Percentiles rank a stretch among this genome's conserved stretches.
Evolutionary conservation across 2,113 vertebrate genomes (phyloP).

Genomic region (Rhineura floridana): DNA sequence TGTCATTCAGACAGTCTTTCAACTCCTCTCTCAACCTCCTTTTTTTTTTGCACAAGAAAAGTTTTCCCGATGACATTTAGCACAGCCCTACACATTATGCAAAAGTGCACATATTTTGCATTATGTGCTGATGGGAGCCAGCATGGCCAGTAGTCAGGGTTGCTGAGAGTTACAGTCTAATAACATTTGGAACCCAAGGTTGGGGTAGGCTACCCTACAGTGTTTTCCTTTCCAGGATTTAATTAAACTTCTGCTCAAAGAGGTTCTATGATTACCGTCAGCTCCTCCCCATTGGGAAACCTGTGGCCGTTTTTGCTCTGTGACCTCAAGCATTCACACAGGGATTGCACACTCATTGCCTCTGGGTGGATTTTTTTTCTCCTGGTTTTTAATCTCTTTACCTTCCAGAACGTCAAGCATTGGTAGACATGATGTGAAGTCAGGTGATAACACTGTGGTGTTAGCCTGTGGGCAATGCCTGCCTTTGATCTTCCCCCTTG

Average conservation of each 20-base stretch:
- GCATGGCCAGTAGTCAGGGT: no score
- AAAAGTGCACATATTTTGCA: fast-evolving
- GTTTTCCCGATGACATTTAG: not conserved
- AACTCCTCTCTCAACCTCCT: not conserved
- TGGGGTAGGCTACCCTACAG: not conserved
- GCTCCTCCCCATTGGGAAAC: not conserved
- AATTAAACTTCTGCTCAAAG: not conserved
- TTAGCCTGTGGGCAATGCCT: not conserved
- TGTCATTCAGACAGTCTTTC: not conserved
- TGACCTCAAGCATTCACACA: not conserved
- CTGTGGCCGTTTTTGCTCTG: not conserved
- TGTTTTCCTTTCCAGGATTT: not conserved
- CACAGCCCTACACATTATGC: not conserved
- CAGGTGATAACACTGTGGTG: not conserved
- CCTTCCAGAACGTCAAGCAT: not conserved
- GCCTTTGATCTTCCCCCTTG: no score
- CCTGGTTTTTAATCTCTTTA: not conserved
- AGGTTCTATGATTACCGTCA: not conserved
- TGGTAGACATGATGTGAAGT: not conserved
- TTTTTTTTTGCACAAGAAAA: not conserved
- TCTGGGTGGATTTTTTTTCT: not conserved
- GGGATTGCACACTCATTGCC: not conserved
- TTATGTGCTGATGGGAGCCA: not conserved
- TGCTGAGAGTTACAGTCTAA: not conserved
- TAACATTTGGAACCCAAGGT: not conserved